Conservation (phyloP, 2,113 vertebrate genomes). For the Upupa epops region DNA sequence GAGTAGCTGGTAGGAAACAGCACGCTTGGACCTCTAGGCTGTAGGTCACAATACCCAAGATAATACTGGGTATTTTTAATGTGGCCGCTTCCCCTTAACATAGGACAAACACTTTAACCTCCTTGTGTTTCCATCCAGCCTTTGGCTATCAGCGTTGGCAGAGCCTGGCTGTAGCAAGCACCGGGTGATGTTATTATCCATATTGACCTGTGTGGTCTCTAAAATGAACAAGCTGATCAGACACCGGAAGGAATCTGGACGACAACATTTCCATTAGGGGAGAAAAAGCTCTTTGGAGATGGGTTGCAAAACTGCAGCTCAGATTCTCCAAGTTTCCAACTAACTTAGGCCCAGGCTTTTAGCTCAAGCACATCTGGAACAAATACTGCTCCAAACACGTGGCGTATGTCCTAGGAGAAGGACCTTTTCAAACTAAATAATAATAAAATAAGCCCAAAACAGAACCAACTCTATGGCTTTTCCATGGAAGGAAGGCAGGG, state of each 20-base stretch:
- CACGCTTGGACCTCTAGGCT: background rate
- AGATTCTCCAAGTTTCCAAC: background rate
- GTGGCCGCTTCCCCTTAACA: background rate
- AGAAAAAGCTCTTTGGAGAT: background rate
- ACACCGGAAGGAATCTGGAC: background rate
- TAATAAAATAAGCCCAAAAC: background rate
- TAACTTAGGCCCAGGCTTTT: background rate
- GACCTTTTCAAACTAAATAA: background rate
- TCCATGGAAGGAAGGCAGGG: background rate
- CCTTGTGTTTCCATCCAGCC: background rate
- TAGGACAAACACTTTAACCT: conserved; percentile 3
- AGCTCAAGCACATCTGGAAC: conserved; percentile 18
- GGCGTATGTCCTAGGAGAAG: conserved; percentile 9
- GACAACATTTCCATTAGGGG: background rate
- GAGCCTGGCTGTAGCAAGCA: background rate
- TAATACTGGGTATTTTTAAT: background rate
- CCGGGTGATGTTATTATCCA: background rate
- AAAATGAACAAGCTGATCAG: background rate
- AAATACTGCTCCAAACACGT: background rate
- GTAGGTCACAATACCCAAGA: conserved; percentile 2
- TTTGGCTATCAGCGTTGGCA: background rate
- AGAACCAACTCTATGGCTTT: background rate
- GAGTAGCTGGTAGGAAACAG: background rate
- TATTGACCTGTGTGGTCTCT: background rate
- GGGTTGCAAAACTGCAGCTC: background rate